Base-by-base conservation (phyloP, 2,113 vertebrate species). In the Pelobates fuscus region DNA sequence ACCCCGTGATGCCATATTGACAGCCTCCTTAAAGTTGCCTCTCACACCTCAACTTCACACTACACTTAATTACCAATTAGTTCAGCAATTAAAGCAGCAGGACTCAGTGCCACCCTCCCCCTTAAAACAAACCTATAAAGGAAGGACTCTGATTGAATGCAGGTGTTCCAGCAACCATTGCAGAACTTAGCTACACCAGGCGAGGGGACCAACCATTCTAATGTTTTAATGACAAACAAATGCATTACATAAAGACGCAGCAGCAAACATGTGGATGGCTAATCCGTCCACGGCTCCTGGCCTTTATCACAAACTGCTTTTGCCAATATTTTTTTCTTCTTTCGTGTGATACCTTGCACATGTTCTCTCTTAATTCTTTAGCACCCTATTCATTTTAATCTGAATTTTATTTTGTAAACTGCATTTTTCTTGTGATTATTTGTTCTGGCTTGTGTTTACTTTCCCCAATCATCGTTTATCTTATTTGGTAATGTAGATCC, bases 61-160 rank as follows among this genome's bases (percentile, higher is more conserved):
- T 32, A 30, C 26, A 71, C 58, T 62, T 62, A 71, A 62, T 71
- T 71, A 71, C 58, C 59, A 61, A 71, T 71, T 71, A 71, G 58
- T 71, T 23, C 14, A 30, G 57, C 58, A 71, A 71, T 62, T 71
- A 72, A 72, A 63, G 15, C 44, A 62, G 58, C 57, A 60, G 58
- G 58, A 49, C 24, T 61, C 59, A 61, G 12, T 30, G 41, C 26
- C 12, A 20, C 70, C 44, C 17, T 61, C 25, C 60, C 24, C 26
- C 18, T 62, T 29, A 62, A 26, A 63, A 32, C 20, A 72, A 63
- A 52, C 59, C 59, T 30, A 72, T 72, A 63, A 72, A 71, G 32
- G n/a, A n/a, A n/a, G 14, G 58, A 5, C 15, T 32, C 20, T 72
- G 27, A 63, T 72, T 63, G 21, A 63, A 72, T n/a, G 52, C 70